Percentiles rank a stretch among this genome's conserved stretches.
These are phyloP conservation scores for Porites lutea DNA, from an alignment of 64 coral and sea anemone species.

Conservation along the genomic window DNA sequence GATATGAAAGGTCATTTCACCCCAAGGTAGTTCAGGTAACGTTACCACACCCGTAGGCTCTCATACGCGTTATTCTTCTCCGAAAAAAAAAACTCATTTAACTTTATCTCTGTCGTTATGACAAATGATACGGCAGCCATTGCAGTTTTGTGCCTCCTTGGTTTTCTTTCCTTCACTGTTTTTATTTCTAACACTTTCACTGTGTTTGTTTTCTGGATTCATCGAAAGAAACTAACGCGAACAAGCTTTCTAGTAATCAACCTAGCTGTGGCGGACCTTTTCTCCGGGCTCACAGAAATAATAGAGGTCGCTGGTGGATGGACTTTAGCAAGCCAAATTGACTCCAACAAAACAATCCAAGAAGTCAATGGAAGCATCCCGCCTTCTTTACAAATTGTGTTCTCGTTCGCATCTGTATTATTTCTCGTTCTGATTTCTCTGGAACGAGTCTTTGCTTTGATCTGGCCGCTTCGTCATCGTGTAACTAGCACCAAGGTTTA, in stretches of 20 bases:
- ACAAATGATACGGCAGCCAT: neutral
- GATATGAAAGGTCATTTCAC: no score
- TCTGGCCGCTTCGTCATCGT: no score
- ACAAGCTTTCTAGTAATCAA: constrained; percentile 4
- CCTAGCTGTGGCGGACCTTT: neutral
- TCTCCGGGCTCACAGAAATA: neutral
- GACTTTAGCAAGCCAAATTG: neutral
- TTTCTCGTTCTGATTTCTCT: neutral
- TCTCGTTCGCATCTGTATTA: neutral
- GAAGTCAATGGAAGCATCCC: neutral
- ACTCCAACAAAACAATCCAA: neutral
- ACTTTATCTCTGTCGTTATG: no score
- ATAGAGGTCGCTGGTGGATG: neutral
- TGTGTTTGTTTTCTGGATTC: constrained; percentile 18
- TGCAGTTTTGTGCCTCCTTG: neutral
- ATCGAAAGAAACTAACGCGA: constrained; percentile 9
- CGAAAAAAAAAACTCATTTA: no score
- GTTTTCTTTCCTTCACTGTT: neutral
- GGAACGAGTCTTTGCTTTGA: no score
- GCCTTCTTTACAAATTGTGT: neutral
- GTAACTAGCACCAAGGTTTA: no score
- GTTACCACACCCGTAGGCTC: no score
- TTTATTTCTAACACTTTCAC: neutral
- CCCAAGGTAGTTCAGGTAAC: no score
- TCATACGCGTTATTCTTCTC: no score